A percentile compares a stretch with the other conserved stretches of the same genome.
Evolutionary conservation across 2,797 vertebrate species (phyloP).

Genomic region (Aldrovandia affinis): DNA sequence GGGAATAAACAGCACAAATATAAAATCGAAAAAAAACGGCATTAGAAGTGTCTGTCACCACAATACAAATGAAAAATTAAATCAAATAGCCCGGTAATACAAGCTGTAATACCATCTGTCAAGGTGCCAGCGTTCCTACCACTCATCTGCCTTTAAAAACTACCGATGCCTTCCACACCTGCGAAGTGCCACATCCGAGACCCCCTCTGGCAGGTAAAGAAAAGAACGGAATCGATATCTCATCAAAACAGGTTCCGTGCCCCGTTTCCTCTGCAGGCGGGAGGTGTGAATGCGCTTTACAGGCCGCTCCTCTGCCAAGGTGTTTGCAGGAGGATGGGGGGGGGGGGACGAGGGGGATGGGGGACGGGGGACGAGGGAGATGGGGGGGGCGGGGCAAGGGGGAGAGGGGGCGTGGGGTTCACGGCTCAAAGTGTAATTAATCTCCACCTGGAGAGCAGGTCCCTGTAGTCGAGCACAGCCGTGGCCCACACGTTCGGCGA

Average conservation of each 20-base stretch:
- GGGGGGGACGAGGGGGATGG: too few relatives aligned
- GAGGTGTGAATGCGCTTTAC: conserved; percentile 23
- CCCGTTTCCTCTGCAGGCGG: conserved; percentile 8
- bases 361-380: too few relatives aligned
- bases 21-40: too few relatives aligned
- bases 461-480: not conserved
- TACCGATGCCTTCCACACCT: not conserved
- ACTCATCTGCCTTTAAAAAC: not conserved
- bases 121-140: not conserved
- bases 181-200: not conserved
- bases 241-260: conserved; percentile 29
- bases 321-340: not conserved
- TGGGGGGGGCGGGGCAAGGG: not conserved
- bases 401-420: not conserved
- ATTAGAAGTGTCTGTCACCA: not conserved
- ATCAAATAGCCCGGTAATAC: not conserved
- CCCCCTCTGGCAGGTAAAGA: conserved; percentile 22
- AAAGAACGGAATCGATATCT: conserved; percentile 31
- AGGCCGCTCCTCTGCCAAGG: conserved; percentile 1
- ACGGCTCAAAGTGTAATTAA: conserved; percentile 28
- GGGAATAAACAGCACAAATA: too few relatives aligned
- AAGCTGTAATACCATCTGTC: not conserved
- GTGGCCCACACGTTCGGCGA: not conserved
- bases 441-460: conserved; percentile 16
- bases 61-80: not conserved